These are phyloP conservation scores for Platygyra sinensis DNA, from an alignment of 64 coral and sea anemone species.

Conservation along the genomic window DNA sequence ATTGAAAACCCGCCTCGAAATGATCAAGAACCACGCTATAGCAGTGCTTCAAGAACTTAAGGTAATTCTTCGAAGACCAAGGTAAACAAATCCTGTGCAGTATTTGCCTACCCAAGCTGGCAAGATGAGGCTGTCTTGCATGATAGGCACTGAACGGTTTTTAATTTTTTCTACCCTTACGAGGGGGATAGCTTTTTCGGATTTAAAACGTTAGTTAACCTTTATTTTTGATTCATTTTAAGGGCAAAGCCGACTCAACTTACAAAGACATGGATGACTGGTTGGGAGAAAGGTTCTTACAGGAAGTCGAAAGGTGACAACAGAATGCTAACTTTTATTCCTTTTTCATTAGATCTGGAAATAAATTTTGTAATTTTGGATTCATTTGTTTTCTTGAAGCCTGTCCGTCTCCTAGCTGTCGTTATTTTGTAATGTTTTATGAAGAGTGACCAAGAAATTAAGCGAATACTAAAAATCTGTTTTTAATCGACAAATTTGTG, in stretches of 20 bases:
- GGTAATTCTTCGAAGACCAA: constrained; percentile 22
- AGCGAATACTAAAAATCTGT: neutral
- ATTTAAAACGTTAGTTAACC: too few species aligned
- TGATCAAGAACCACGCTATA: constrained; percentile 83
- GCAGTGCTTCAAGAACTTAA: constrained; percentile 92
- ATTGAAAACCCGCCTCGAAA: constrained; percentile 83
- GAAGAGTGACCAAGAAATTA: too few species aligned
- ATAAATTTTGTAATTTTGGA: too few species aligned
- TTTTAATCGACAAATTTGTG: neutral
- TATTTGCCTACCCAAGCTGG: too few species aligned
- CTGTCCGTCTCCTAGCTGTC: too few species aligned
- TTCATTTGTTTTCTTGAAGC: too few species aligned
- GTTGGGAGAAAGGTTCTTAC: constrained; percentile 91
- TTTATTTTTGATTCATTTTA: neutral
- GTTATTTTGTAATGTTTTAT: too few species aligned
- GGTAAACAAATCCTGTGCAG: too few species aligned
- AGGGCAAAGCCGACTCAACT: constrained; percentile 77
- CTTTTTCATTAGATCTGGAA: too few species aligned
- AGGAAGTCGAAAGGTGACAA: constrained; percentile 88
- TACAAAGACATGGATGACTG: constrained; percentile 97
- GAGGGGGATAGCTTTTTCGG: too few species aligned
- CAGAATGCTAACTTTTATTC: neutral
- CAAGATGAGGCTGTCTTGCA: neutral
- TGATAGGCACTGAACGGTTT: neutral
- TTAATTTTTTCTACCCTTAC: too few species aligned